Evolutionary conservation across 2,888 invertebrate species (phyloP), one percentile per base, ranked within the genome.

Genomic region (Ophion costatus): DNA sequence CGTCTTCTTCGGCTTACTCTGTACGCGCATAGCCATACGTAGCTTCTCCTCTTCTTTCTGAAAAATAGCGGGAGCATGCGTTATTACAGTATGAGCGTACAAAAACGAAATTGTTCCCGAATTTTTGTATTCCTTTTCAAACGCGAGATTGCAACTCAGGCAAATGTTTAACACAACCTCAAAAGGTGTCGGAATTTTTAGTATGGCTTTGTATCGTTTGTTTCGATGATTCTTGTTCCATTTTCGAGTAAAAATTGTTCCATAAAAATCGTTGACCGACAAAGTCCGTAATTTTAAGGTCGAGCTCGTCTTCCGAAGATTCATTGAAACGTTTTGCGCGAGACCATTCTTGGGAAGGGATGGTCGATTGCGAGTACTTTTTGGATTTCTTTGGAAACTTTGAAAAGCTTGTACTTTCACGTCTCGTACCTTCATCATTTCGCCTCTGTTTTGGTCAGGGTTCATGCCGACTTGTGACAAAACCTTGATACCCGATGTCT

Each of bases 41-140:
- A 99, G 94, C 92, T 98, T 97, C 94, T 99, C 99, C 94, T 99
- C 99, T 92, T 99, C 99, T 96, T 98, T 98, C 96, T 98, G 91
- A 14, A 89, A 29, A 59, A 38, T 20, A 7, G 6, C 24, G 10
- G 2, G 14, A 10, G 14, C 3, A 51, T 51, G 11, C 11, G 14
- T 51, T 11, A 14, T 17, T 17, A 14, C 11, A 45, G 45, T 45
- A 51, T 17, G 3, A 2, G 51, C 3, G 51, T 17, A 51, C 1
- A 29, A 29, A 29, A 45, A 45, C 45, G 14, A 45, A 45, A 45
- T 45, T 45, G 2, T 29, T 29, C 29, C 45, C 10, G 45, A 45
- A 45, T 10, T 45, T 3, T 29, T 29, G 29, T 3, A 2, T 29
- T 29, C 29, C 29, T 29, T 29, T 1, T 29, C 0, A 29, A 29